These are phyloP conservation scores for Betta splendens DNA, from an alignment of 2,797 vertebrate genomes.

Conservation along the genomic window DNA sequence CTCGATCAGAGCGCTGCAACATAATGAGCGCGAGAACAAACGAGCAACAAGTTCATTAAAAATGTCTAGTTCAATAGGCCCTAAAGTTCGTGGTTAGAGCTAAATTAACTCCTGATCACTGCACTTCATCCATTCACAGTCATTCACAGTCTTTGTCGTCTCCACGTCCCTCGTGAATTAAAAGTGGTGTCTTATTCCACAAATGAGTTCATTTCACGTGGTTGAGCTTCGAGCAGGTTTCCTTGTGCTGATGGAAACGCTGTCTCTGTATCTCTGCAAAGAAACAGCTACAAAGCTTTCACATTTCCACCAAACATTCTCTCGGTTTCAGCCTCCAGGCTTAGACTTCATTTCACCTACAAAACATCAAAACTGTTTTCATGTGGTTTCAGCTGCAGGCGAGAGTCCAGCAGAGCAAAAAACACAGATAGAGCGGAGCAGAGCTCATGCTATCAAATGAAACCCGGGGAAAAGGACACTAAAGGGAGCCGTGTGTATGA, in stretches of 20 bases:
- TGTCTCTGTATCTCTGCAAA: background rate
- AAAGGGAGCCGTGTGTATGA: background rate
- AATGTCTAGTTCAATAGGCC: conserved; percentile 13
- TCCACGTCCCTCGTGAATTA: too few relatives aligned
- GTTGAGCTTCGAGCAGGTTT: background rate
- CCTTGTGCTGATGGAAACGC: conserved; percentile 9
- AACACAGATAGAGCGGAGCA: background rate
- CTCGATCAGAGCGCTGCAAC: conserved; percentile 9
- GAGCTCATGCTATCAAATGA: conserved; percentile 4
- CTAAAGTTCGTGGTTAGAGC: conserved; percentile 47
- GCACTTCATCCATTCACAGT: too few relatives aligned
- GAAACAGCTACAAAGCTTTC: conserved; percentile 10
- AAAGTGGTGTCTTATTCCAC: background rate
- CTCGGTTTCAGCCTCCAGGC: background rate
- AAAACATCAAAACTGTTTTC: conserved; percentile 23
- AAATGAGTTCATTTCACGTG: conserved; percentile 9
- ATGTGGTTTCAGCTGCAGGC: background rate
- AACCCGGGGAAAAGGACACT: conserved; percentile 4
- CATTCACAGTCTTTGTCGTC: too few relatives aligned
- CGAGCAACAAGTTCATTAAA: conserved; percentile 48
- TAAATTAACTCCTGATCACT: conserved; percentile 35
- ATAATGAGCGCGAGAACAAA: conserved; percentile 43
- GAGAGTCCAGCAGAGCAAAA: conserved; percentile 24
- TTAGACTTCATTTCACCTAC: conserved; percentile 4
- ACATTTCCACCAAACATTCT: conserved; percentile 7